Percentiles rank a stretch among this genome's conserved stretches.
Evolutionary conservation across 2,797 vertebrate genomes (phyloP).

Genomic region (Chloroceryle inda): DNA sequence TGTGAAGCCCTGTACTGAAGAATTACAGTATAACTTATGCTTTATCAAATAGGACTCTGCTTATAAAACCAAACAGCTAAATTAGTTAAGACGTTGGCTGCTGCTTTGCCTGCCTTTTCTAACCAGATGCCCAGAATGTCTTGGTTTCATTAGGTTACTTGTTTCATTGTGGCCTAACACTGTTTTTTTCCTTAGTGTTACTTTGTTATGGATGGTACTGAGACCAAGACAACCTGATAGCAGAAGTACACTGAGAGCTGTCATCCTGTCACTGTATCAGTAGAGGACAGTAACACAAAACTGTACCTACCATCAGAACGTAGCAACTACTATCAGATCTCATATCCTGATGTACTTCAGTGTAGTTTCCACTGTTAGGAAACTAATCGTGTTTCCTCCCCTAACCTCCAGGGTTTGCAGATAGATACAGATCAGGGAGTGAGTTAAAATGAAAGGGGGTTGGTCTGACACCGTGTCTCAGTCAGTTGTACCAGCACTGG

Average conservation of each 20-base stretch:
- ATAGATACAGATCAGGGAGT: neutral
- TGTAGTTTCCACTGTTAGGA: accelerated
- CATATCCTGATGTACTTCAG: neutral
- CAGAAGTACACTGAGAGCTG: neutral
- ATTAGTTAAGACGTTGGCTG: neutral
- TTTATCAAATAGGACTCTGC: neutral
- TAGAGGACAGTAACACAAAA: neutral
- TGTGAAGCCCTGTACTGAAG: neutral
- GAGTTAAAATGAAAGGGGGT: neutral
- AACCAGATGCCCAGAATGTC: neutral
- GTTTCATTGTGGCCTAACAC: neutral
- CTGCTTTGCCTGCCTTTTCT: neutral
- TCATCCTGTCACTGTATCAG: neutral
- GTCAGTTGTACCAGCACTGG: accelerated
- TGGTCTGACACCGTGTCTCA: neutral
- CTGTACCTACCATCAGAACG: neutral
- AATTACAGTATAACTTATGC: neutral
- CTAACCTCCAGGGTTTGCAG: neutral
- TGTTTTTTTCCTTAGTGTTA: neutral
- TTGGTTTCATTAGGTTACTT: neutral
- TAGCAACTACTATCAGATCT: neutral
- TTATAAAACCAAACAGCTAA: neutral
- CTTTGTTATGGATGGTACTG: neutral
- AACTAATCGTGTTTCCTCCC: neutral
- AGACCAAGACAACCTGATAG: neutral